phyloP scores from a whole-genome alignment of 2,797 vertebrate species.

The Cheirogaleus major region DNA sequence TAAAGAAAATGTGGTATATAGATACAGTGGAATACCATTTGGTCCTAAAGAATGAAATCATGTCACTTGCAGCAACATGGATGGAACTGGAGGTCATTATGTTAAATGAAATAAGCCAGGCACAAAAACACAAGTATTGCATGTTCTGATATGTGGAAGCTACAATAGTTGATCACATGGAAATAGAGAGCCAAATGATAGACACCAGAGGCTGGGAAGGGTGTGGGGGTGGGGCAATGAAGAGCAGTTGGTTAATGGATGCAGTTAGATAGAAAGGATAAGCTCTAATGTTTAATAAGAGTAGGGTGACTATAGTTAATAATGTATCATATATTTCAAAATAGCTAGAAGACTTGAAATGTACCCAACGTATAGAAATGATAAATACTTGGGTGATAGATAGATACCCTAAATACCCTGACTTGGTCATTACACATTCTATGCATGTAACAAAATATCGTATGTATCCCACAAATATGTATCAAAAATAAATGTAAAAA shows the following conservation, averaged over 20 bases:
- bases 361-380: not conserved
- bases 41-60: not conserved
- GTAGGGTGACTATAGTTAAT: not conserved
- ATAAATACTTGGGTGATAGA: not conserved
- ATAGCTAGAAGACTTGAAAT: not conserved
- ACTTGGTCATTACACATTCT: not conserved
- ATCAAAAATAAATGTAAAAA: not conserved
- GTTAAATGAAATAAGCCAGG: not conserved
- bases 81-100: not conserved
- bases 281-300: not conserved
- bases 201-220: not conserved
- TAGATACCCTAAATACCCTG: not conserved
- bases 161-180: not conserved
- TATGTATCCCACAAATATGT: not conserved
- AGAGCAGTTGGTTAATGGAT: not conserved
- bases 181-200: not conserved
- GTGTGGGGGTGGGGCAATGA: not conserved
- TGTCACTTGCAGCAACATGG: not conserved
- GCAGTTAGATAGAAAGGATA: not conserved
- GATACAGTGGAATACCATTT: not conserved
- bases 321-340: not conserved
- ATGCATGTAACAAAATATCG: not conserved
- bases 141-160: not conserved
- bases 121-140: not conserved
- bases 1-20: not conserved